Conservation (phyloP, 2,888 invertebrate genomes). For the Chloromyia formosa region DNA sequence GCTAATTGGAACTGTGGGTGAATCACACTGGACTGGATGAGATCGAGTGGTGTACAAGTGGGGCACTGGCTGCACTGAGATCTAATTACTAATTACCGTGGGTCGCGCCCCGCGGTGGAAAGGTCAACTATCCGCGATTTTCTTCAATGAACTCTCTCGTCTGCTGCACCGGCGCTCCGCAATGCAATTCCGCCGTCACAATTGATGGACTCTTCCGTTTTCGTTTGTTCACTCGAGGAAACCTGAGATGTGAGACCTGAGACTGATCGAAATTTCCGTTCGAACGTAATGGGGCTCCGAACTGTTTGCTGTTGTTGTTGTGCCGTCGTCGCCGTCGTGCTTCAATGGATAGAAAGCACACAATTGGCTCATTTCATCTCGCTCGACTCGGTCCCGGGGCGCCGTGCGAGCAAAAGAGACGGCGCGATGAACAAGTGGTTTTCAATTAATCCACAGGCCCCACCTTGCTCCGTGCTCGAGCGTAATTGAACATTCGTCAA, state of each 20-base stretch:
- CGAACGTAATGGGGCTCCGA: not conserved
- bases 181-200: too few species aligned
- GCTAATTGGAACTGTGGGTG: constrained; percentile 33
- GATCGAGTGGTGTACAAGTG: not conserved
- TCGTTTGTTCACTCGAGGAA: too few species aligned
- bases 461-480: constrained; percentile 19
- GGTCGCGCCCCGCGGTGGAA: not conserved
- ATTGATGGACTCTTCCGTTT: too few species aligned
- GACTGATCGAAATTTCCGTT: not conserved
- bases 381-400: not conserved
- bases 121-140: not conserved
- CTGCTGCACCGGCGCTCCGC: too few species aligned
- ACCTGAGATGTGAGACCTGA: not conserved
- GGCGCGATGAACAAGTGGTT: not conserved
- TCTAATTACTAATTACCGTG: constrained; percentile 15
- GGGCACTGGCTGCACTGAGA: not conserved
- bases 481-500: not conserved
- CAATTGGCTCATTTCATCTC: not conserved
- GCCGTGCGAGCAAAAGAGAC: not conserved
- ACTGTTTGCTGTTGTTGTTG: not conserved
- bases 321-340: not conserved
- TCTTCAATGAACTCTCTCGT: too few species aligned
- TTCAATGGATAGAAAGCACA: constrained; percentile 19
- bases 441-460: constrained; percentile 33
- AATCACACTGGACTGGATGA: constrained; percentile 4